These are phyloP conservation scores for Botrylloides violaceus DNA, from an alignment of 23 tunicate genomes.

Conservation along the genomic window DNA sequence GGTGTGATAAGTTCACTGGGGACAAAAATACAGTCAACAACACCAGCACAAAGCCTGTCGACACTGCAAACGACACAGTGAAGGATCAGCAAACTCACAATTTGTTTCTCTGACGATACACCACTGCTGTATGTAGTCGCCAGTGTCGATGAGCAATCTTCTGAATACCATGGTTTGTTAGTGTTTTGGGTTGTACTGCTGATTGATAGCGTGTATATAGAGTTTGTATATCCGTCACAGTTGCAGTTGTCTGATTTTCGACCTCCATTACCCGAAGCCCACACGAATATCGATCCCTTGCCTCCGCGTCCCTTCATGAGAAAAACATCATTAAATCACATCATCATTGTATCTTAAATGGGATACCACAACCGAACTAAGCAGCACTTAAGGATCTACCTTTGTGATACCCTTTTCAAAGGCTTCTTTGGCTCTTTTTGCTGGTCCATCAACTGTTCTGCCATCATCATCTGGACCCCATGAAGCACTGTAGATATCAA, in stretches of 20 bases:
- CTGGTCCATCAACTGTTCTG: conserved; percentile 96
- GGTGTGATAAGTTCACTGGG: too few species aligned
- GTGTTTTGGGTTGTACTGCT: conserved; percentile 75
- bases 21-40: too few species aligned
- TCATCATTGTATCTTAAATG: too few species aligned
- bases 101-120: conserved; percentile 45
- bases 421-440: conserved; percentile 56
- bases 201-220: conserved; percentile 90
- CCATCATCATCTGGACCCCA: conserved; percentile 99
- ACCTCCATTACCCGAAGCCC: conserved; percentile 99
- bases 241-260: conserved; percentile 81
- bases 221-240: conserved; percentile 98
- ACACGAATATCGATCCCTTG: conserved; percentile 97
- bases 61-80: too few species aligned
- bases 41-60: too few species aligned
- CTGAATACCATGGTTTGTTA: conserved; percentile 90
- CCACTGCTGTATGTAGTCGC: conserved; percentile 97
- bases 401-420: conserved; percentile 50
- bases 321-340: too few species aligned
- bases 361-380: too few species aligned
- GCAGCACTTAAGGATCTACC: too few species aligned
- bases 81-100: too few species aligned
- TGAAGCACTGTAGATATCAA: conserved; percentile 96
- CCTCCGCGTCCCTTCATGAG: conserved; percentile 94
- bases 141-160: conserved; percentile 88